These are phyloP conservation scores for Conger conger DNA, from an alignment of 2,113 vertebrate genomes.

Conservation along the genomic window DNA sequence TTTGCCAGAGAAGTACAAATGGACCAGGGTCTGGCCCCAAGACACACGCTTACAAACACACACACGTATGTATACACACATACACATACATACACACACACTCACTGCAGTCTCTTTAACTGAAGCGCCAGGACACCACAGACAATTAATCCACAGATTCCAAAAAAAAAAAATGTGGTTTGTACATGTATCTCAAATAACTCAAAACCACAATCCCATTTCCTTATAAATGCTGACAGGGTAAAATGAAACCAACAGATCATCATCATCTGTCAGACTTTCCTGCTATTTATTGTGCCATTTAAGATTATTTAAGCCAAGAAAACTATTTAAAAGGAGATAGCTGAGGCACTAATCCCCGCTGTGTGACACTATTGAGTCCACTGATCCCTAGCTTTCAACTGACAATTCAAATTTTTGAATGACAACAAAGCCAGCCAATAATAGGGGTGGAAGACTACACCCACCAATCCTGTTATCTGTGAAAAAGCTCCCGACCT, in stretches of 20 bases:
- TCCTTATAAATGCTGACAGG: not conserved
- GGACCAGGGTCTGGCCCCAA: too few relatives aligned
- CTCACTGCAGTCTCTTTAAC: too few relatives aligned
- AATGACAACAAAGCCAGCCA: constrained; percentile 63
- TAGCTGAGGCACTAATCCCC: not conserved
- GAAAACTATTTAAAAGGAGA: not conserved
- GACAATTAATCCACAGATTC: too few relatives aligned
- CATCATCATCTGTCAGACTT: not conserved
- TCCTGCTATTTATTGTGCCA: not conserved
- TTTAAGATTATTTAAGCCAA: not conserved
- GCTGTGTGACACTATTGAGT: not conserved
- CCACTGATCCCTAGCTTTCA: not conserved
- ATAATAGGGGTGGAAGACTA: constrained; percentile 28
- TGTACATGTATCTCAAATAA: too few relatives aligned
- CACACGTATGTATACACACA: too few relatives aligned
- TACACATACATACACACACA: too few relatives aligned
- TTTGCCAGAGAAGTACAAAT: too few relatives aligned
- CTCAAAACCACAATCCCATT: too few relatives aligned
- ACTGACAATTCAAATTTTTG: constrained; percentile 53
- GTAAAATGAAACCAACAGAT: not conserved
- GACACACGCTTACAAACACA: too few relatives aligned
- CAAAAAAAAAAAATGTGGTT: too few relatives aligned
- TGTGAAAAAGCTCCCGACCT: constrained; percentile 2
- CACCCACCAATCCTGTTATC: not conserved
- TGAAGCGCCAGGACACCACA: too few relatives aligned